Evolutionary conservation across 2,888 invertebrate genomes (phyloP).

Genomic region (Heliothis peltigera): DNA sequence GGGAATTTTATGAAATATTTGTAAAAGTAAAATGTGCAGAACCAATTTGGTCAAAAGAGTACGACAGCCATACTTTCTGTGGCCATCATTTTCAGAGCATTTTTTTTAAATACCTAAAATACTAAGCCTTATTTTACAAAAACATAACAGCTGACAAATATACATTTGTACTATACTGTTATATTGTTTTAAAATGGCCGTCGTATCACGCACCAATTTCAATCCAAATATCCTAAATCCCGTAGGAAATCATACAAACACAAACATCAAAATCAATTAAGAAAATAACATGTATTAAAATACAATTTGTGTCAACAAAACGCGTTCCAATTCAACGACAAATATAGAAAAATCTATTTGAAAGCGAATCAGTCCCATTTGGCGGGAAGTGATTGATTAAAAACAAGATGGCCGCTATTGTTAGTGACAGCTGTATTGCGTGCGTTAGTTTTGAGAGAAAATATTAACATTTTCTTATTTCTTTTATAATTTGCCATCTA

Average conservation of each 20-base stretch:
- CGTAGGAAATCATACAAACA: constrained; percentile 10
- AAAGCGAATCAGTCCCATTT: constrained; percentile 58
- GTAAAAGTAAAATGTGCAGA: background rate
- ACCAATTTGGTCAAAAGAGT: too few relatives aligned
- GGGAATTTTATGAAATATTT: constrained; percentile 23
- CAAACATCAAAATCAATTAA: constrained; percentile 17
- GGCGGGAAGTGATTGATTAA: constrained; percentile 66
- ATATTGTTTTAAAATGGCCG: too few relatives aligned
- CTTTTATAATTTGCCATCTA: background rate
- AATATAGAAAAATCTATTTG: constrained; percentile 45
- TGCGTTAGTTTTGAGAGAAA: constrained; percentile 23
- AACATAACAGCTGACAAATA: too few relatives aligned
- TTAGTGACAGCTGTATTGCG: constrained; percentile 49
- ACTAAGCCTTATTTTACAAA: too few relatives aligned
- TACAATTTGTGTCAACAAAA: constrained; percentile 26
- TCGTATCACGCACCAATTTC: background rate
- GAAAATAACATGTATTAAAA: constrained; percentile 21
- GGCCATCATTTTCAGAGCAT: too few relatives aligned
- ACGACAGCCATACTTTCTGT: too few relatives aligned
- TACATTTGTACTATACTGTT: too few relatives aligned
- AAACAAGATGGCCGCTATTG: constrained; percentile 64
- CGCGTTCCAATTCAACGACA: constrained; percentile 40
- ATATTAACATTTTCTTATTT: constrained; percentile 11
- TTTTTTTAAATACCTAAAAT: too few relatives aligned
- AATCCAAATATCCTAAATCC: constrained; percentile 14